Base-by-base conservation (phyloP, 1,140 invertebrate species). In the Bathynomus jamesi region DNA sequence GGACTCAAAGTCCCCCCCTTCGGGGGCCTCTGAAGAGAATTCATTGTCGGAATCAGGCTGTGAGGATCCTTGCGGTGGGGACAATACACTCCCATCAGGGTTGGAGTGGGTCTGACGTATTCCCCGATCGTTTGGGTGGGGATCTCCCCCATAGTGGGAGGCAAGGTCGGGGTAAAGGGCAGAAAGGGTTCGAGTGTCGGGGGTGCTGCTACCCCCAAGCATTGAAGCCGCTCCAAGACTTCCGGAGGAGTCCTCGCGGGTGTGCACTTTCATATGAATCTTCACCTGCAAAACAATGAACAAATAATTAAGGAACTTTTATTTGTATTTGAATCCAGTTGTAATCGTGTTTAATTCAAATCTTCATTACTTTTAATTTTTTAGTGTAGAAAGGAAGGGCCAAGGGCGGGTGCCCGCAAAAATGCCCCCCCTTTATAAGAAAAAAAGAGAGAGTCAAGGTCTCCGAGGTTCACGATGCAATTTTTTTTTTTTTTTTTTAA, bases 221-320 rank as follows among this genome's bases (percentile, higher is more conserved):
- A 61, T 60, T 11, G 76, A 72, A 5, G 76, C 67, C 17, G 68
- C 72, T 24, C 73, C 73, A 28, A 75, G 40, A 5, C 40, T 66
- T 63, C 73, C 69, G 62, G 73, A 53, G 40, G 70, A 30, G 66
- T 77, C 76, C 67, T 77, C 76, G 25, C 75, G 69, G 21, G 72
- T 70, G 68, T 77, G 76, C 3, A 77, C 76, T 69, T 77, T 77
- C 76, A 77, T 77, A 67, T 77, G 76, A 61, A 77, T 77, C 70
- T 77, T 77, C 32, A 77, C 76, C 76, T 77, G 76, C 24, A 62
- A 69, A 25, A 69, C 28, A 17, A 61, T 29, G 10, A 0, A 69
- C 7, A 64, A 29, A 21, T 63, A 5, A 27, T 21, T 13, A 53
- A 21, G 11, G 46, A 53, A 53, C 21, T 53, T 53, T 13, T 11